These are phyloP conservation scores for Syngnathus typhle DNA, from an alignment of 2,113 vertebrate species.

Conservation along the genomic window DNA sequence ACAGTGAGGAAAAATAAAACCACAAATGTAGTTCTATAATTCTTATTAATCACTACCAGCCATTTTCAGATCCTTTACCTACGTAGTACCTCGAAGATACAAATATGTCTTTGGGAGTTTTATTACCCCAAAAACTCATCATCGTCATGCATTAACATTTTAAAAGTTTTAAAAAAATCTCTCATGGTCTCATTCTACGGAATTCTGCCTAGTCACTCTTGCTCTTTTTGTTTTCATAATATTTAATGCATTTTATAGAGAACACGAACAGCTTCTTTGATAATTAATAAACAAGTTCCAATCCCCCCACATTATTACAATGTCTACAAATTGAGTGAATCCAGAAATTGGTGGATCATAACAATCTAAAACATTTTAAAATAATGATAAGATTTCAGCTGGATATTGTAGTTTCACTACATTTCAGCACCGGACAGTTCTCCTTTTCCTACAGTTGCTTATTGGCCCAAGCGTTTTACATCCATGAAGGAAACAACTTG, in stretches of 20 bases:
- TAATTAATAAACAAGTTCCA: neutral
- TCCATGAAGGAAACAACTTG: neutral
- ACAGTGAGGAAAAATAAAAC: no score
- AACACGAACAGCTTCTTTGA: neutral
- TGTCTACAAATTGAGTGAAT: neutral
- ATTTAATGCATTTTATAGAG: neutral
- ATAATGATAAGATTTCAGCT: neutral
- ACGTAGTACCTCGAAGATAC: no score
- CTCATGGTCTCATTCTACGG: neutral
- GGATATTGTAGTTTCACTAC: neutral
- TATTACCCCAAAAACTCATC: no score
- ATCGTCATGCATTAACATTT: no score
- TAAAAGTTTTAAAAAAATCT: neutral
- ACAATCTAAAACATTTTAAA: neutral
- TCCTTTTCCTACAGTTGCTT: neutral
- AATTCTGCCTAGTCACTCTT: neutral
- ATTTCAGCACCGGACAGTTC: conserved; percentile 64
- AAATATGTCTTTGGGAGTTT: no score
- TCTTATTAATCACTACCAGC: no score
- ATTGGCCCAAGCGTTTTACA: neutral
- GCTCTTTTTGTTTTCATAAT: neutral
- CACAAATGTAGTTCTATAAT: no score
- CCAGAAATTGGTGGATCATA: neutral
- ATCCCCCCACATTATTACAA: neutral
- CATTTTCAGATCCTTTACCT: no score